Conservation (phyloP, 2,797 vertebrate species). For the Lacerta agilis region DNA sequence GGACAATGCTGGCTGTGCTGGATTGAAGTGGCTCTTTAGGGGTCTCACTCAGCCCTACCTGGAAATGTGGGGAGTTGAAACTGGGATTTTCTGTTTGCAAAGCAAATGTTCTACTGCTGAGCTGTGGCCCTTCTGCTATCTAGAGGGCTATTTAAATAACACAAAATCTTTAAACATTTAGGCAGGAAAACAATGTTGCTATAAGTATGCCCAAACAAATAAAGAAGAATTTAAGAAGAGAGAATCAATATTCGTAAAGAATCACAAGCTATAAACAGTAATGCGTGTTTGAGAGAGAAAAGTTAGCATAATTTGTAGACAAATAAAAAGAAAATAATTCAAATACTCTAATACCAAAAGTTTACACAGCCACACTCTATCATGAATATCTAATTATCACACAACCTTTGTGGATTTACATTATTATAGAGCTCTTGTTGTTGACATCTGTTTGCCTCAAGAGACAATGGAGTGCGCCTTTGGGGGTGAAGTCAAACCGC, state of each 20-base stretch:
- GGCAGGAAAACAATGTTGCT: not conserved
- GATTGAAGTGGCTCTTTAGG: no score
- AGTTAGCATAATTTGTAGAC: not conserved
- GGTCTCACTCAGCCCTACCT: no score
- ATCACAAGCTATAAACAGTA: not conserved
- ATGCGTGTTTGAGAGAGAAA: not conserved
- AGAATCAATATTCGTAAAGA: not conserved
- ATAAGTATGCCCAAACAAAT: not conserved
- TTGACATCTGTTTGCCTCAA: no score
- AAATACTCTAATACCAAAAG: not conserved
- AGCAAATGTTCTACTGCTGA: no score
- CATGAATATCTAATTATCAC: not conserved
- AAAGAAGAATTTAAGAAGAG: not conserved
- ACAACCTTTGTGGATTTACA: not conserved
- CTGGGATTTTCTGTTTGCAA: no score
- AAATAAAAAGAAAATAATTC: not conserved
- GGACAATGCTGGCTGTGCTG: no score
- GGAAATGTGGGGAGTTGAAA: no score
- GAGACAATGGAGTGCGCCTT: no score
- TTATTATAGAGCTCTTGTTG: not conserved
- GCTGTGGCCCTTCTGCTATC: not conserved
- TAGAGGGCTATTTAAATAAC: constrained; percentile 7
- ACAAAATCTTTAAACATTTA: not conserved
- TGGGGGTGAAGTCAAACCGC: no score
- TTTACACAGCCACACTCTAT: not conserved